Base-by-base conservation (phyloP, 2,888 invertebrate genomes). In the Amorpha juglandis region DNA sequence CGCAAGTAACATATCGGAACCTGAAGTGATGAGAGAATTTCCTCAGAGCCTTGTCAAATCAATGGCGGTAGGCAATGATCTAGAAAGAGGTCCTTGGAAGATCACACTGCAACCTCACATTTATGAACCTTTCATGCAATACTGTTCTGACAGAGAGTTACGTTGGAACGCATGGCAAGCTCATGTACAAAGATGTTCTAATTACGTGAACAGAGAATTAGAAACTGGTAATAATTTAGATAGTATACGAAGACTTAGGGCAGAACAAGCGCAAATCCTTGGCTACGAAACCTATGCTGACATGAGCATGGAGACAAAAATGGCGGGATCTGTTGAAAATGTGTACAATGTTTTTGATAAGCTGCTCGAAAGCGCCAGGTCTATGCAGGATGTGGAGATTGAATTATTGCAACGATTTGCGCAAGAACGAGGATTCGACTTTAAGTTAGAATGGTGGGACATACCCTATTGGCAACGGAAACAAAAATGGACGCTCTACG, bases 271-370 rank as follows among this genome's bases (percentile, higher is more conserved):
- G 0, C 93, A 95, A 71, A 77, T 96, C 14, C 88, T 98, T 11
- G 98, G 98, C 0, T 99, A 95, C 83, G 94, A 96, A 70, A 95
- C 95, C 65, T 98, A 93, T 87, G 96, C 95, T 0, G 96, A 98
- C 50, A 96, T 98, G 96, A 97, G 97, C 48, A 97, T 99, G 97
- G 96, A 97, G 90, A 98, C 98, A 0, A 98, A 98, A 94, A 95
- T 99, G 98, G 98, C 98, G 8, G 97, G 96, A 9, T 96, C 94
- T 71, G 88, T 97, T 14, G 95, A 96, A 64, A 96, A 96, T 84
- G 95, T 98, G 0, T 93, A 96, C 71, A 94, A 94, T 68, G 94
- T 96, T 69, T 92, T 99, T 35, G 94, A 95, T 64, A 94, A 91
- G 70, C 92, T 97, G 47, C 83, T 96, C 0, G 94, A 95, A 74